Percentiles rank a stretch among this genome's conserved stretches.
phyloP scores from a whole-genome alignment of 1,140 invertebrate genomes.

The Bombus cullumanus region DNA sequence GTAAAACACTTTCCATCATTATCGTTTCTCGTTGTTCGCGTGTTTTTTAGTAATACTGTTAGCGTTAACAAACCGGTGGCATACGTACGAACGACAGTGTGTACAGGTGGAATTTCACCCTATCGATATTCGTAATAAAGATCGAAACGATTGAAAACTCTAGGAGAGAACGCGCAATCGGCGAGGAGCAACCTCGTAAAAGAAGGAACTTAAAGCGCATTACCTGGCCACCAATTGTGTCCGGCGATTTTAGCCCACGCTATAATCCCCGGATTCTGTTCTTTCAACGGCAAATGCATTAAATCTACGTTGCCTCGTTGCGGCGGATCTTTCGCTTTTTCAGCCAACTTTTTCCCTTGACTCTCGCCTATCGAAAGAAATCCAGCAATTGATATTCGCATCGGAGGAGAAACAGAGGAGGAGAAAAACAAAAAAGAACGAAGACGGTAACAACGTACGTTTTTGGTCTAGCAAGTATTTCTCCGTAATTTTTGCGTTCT shows the following conservation, averaged over 20 bases:
- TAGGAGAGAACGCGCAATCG: background rate
- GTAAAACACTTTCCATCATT: too few species aligned
- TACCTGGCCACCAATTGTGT: slow-evolving; percentile 79
- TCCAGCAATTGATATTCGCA: background rate
- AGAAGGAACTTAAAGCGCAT: background rate
- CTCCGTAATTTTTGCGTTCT: slow-evolving; percentile 64
- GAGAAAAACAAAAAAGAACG: background rate
- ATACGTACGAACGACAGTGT: too few species aligned
- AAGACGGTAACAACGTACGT: slow-evolving; percentile 40
- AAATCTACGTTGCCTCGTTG: slow-evolving; percentile 44
- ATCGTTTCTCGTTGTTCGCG: too few species aligned
- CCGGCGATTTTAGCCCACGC: slow-evolving; percentile 77
- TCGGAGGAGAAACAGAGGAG: background rate
- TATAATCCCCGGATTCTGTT: slow-evolving; percentile 75
- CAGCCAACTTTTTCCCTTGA: slow-evolving; percentile 44
- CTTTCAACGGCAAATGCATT: slow-evolving; percentile 66
- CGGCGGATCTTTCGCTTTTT: slow-evolving; percentile 52
- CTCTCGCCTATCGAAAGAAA: slow-evolving; percentile 3
- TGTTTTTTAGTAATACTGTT: too few species aligned
- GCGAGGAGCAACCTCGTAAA: background rate
- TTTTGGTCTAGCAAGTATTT: slow-evolving; percentile 61
- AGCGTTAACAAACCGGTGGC: too few species aligned
- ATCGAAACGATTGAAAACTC: background rate
- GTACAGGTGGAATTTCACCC: background rate
- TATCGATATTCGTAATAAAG: background rate